A percentile compares a stretch with the other conserved stretches of the same genome.
These are phyloP conservation scores for Patiria pectinifera DNA, from an alignment of 53 echinoderm and acorn worm species.

Conservation along the genomic window DNA sequence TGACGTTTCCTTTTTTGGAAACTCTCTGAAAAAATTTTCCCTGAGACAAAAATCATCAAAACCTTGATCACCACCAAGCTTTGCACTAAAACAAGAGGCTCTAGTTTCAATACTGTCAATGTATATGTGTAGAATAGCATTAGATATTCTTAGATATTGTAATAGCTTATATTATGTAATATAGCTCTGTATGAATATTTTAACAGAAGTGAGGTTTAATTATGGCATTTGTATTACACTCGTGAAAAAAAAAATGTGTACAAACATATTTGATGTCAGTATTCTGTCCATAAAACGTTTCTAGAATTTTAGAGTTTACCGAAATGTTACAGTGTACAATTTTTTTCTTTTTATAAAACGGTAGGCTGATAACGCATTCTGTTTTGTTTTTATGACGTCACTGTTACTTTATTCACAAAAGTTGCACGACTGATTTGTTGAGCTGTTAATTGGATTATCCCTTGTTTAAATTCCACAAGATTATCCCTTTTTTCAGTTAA, in stretches of 20 bases:
- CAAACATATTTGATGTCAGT: constrained; percentile 4
- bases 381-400: neutral
- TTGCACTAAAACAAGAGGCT: constrained; percentile 20
- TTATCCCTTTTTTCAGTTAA: no score
- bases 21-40: neutral
- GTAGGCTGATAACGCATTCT: neutral
- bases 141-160: neutral
- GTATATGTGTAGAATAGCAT: neutral
- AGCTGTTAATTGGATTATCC: no score
- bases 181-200: constrained; percentile 11
- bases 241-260: neutral
- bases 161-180: neutral
- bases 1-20: neutral
- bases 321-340: neutral
- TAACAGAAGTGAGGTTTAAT: neutral
- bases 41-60: neutral
- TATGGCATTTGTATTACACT: neutral
- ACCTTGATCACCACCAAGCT: neutral
- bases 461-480: no score
- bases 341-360: neutral
- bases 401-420: no score
- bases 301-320: neutral
- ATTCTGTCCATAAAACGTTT: neutral
- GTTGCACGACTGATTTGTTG: neutral
- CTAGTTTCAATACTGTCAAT: neutral